Conservation (phyloP, 2,888 invertebrate species). For the Salticus scenicus region DNA sequence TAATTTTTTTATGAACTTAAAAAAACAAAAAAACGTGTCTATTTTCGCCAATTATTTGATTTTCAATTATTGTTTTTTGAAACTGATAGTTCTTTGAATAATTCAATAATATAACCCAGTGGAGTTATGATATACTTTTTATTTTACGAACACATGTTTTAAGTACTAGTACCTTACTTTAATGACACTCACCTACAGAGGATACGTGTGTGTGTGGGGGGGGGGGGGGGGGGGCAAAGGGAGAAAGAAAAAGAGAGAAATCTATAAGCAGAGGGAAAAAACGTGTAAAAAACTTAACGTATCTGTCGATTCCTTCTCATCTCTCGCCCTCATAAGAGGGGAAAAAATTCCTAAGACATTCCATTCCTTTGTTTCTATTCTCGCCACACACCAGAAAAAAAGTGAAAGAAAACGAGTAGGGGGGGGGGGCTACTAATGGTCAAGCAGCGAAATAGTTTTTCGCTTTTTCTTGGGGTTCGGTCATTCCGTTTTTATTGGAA, state of each 20-base stretch:
- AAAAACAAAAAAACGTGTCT: too few species aligned
- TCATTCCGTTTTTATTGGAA: constrained; percentile 67
- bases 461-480: constrained; percentile 38
- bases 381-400: constrained; percentile 17
- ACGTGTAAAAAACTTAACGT: constrained; percentile 56
- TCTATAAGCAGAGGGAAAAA: constrained; percentile 28
- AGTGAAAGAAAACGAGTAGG: neutral
- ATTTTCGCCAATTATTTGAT: too few species aligned
- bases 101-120: too few species aligned
- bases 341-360: constrained; percentile 60
- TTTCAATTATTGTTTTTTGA: too few species aligned
- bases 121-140: too few species aligned
- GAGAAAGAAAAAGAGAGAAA: constrained; percentile 2
- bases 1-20: too few species aligned
- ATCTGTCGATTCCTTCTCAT: constrained; percentile 62
- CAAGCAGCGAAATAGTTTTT: constrained; percentile 66
- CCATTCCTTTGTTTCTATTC: constrained; percentile 53
- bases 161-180: neutral
- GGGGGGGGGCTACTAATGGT: constrained; percentile 59
- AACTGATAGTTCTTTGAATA: too few species aligned
- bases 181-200: neutral
- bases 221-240: neutral
- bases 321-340: constrained; percentile 63
- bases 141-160: too few species aligned
- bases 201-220: too few species aligned